Conservation (phyloP, 2,113 vertebrate species). For the Synodontis membranacea region DNA sequence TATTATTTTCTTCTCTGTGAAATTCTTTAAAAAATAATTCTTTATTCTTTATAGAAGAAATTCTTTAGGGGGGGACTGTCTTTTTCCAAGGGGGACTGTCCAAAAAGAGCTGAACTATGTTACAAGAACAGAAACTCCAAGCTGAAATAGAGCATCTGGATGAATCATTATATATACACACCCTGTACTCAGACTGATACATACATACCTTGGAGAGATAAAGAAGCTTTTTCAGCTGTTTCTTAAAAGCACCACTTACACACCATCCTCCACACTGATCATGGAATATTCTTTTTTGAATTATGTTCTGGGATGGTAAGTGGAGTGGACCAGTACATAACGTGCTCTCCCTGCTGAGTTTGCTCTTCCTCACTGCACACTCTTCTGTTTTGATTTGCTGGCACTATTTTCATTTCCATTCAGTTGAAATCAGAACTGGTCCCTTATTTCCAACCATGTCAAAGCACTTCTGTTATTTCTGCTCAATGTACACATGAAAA, state of each 20-base stretch:
- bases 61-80: too few relatives aligned
- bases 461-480: conserved; percentile 18
- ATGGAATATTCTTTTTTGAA: conserved; percentile 11
- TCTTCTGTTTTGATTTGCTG: not conserved
- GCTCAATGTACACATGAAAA: not conserved
- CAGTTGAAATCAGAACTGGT: not conserved
- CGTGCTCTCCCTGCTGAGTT: conserved; percentile 6
- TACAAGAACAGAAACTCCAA: not conserved
- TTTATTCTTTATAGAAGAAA: not conserved
- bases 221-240: conserved; percentile 4
- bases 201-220: not conserved
- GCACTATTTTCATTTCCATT: conserved; percentile 20
- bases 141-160: not conserved
- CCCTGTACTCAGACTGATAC: not conserved
- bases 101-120: not conserved
- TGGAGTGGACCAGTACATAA: not conserved
- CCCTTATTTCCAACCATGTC: conserved; percentile 26
- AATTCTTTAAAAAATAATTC: too few relatives aligned
- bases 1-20: not conserved
- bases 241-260: conserved; percentile 14
- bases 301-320: not conserved
- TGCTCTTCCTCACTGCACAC: not conserved
- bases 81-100: not conserved
- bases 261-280: not conserved
- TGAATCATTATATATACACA: not conserved